These are phyloP conservation scores for Hoplodrina ambigua DNA, from an alignment of 2,888 invertebrate genomes.

Conservation along the genomic window DNA sequence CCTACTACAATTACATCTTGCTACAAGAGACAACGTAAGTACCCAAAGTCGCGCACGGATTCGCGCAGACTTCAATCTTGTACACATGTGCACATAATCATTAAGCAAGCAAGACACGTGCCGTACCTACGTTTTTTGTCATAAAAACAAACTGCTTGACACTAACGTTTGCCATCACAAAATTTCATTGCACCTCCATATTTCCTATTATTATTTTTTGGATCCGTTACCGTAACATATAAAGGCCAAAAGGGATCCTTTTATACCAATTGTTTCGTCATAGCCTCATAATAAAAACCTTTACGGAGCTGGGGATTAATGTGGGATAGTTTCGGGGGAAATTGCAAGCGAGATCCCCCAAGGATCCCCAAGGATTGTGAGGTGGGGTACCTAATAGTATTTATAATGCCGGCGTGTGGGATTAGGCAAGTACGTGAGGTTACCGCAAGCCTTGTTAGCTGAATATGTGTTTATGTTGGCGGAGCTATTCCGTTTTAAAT, in stretches of 20 bases:
- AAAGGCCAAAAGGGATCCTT: constrained; percentile 68
- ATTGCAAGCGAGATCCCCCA: constrained; percentile 71
- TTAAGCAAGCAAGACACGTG: constrained; percentile 45
- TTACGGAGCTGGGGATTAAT: constrained; percentile 80
- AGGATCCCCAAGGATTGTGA: constrained; percentile 67
- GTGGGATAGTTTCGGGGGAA: constrained; percentile 79
- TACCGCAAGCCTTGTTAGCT: constrained; percentile 65
- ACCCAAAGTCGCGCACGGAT: constrained; percentile 8
- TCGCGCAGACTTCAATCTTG: background rate
- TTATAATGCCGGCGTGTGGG: constrained; percentile 81
- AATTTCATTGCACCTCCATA: constrained; percentile 63
- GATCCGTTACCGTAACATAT: constrained; percentile 48
- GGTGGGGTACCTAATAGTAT: constrained; percentile 78
- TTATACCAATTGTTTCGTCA: constrained; percentile 80
- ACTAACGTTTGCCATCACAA: constrained; percentile 55
- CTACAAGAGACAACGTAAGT: background rate
- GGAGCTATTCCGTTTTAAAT: constrained; percentile 57
- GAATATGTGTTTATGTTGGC: constrained; percentile 65
- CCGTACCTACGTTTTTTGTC: constrained; percentile 56
- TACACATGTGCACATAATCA: constrained; percentile 24
- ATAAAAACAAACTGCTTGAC: constrained; percentile 63
- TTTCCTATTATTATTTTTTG: constrained; percentile 63
- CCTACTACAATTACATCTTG: background rate
- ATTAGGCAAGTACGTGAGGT: constrained; percentile 76
- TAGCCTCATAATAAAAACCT: constrained; percentile 80